A percentile compares a stretch with the other conserved stretches of the same genome.
Conservation (phyloP, 2,888 invertebrate species). For the Macropis europaea region DNA sequence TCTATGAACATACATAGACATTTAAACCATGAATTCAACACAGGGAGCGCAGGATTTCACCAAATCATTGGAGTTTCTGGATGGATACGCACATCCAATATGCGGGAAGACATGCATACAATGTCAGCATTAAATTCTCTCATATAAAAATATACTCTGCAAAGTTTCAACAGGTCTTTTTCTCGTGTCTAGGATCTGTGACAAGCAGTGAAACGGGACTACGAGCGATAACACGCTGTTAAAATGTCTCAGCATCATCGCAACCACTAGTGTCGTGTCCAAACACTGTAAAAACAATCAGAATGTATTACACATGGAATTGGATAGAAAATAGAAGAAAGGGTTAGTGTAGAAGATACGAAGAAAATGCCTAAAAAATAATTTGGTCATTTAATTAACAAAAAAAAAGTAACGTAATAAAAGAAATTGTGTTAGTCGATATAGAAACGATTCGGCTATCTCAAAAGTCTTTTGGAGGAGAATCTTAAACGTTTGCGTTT, state of each 20-base stretch:
- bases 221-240: slow-evolving; percentile 67
- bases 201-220: slow-evolving; percentile 49
- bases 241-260: slow-evolving; percentile 92
- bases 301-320: slow-evolving; percentile 11
- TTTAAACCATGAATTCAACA: slow-evolving; percentile 25
- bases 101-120: slow-evolving; percentile 54
- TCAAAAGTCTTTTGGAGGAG: neutral
- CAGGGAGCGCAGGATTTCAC: slow-evolving; percentile 22
- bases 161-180: slow-evolving; percentile 59
- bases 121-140: slow-evolving; percentile 35
- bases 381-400: neutral
- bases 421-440: slow-evolving; percentile 5
- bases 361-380: neutral
- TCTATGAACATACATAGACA: slow-evolving; percentile 1
- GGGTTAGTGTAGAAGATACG: neutral
- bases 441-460: neutral
- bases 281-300: slow-evolving; percentile 86
- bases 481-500: neutral
- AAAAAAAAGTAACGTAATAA: neutral
- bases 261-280: slow-evolving; percentile 94
- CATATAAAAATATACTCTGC: slow-evolving; percentile 67
- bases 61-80: slow-evolving; percentile 4
- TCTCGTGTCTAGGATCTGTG: slow-evolving; percentile 38
- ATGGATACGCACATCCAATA: slow-evolving; percentile 29
- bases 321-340: neutral